Base-by-base conservation (phyloP, 2,797 vertebrate species). In the Leuciscus waleckii region DNA sequence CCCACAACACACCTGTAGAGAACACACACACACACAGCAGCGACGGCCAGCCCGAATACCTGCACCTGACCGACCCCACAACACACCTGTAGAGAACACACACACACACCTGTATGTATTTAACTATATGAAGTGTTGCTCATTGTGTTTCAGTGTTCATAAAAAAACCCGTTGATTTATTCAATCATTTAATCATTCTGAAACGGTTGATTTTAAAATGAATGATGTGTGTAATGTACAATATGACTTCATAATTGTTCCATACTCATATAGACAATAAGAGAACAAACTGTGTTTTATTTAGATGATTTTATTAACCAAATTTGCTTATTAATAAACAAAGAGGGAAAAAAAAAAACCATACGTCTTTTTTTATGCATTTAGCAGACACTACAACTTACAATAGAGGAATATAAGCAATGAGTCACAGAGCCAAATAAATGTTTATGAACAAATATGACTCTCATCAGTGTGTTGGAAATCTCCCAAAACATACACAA, bases 211-310 rank as follows among this genome's bases (percentile, higher is more conserved):
- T 41, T 76, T 9, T 19, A 26, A 61, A 3, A 41, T 78, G 54
- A 41, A 78, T 78, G 54, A 61, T 41, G 35, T 41, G 26, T 61
- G 13, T 58, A 41, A n/a, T 39, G 23, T 77, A 26, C 14, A 77
- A 39, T 77, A 77, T 70, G 68, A 65, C 49, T 51, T 79, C 79
- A 68, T 37, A 5, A 75, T 17, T 35, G 73, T 21, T 54, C 23
- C 29, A 29, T 43, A 29, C 76, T 16, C 43, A 49, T 8, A 35
- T n/a, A 49, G 11, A 35, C 41, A 51, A 51, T 69, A 69, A 54
- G 49, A 69, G 43, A 35, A 49, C 61, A 67, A 81, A 23, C 13
- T 69, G 46, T 26, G 35, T 54, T 81, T 81, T 54, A 46, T 81
- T 79, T 69, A 39, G 8, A 81, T 54, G 7, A 9, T 71, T 81